Conservation (phyloP, 2,113 vertebrate genomes). For the Gambusia holbrooki region DNA sequence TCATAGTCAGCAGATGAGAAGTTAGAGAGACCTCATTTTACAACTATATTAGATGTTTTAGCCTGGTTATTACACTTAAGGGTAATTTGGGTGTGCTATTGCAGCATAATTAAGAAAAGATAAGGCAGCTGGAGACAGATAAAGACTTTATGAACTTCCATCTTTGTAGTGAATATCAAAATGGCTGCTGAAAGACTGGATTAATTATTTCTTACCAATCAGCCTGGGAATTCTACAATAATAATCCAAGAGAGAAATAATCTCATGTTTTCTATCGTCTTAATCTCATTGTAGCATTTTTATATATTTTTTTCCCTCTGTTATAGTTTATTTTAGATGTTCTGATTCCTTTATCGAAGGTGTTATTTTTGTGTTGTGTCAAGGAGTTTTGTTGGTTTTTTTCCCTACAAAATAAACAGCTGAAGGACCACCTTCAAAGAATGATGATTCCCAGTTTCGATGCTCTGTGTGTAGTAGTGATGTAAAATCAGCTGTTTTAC, state of each 20-base stretch:
- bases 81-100: too few relatives aligned
- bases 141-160: background rate
- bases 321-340: background rate
- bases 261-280: background rate
- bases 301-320: background rate
- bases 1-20: too few relatives aligned
- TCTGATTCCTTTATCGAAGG: background rate
- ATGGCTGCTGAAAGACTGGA: background rate
- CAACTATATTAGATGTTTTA: background rate
- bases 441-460: background rate
- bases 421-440: background rate
- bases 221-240: background rate
- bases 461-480: background rate
- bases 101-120: background rate
- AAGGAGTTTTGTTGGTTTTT: background rate
- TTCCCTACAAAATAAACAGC: background rate
- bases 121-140: background rate
- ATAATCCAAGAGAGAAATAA: background rate
- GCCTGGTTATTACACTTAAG: background rate
- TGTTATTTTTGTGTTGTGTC: background rate
- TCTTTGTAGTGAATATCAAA: background rate
- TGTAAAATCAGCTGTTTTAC: constrained; percentile 47
- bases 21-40: background rate
- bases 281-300: background rate
- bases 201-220: background rate